Percentiles rank a stretch among this genome's conserved stretches.
Evolutionary conservation across 2,797 vertebrate genomes (phyloP).

Genomic region (Paedocypris micromegethes): DNA sequence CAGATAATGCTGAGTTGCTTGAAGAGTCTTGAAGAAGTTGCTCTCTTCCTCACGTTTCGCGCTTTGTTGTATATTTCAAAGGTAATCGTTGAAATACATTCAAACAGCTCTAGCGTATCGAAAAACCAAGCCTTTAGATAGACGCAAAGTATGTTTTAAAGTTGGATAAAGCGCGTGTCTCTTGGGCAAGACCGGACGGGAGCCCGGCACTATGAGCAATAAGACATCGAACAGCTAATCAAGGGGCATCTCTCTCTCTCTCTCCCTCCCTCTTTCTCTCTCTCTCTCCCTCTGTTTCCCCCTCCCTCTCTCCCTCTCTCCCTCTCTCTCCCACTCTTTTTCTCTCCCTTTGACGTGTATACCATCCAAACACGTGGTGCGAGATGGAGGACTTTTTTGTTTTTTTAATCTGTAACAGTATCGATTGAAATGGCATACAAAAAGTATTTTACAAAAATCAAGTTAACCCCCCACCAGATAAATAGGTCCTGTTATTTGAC

Average conservation of each 20-base stretch:
- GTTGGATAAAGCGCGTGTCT: constrained; percentile 12
- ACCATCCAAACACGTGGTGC: constrained; percentile 7
- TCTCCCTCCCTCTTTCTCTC: constrained; percentile 34
- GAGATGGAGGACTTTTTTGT: background rate
- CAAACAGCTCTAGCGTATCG: too few relatives aligned
- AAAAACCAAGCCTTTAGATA: too few relatives aligned
- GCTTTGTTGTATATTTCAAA: too few relatives aligned
- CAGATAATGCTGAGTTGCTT: background rate
- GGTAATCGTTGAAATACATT: too few relatives aligned
- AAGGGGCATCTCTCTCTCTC: constrained; percentile 21
- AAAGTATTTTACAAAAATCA: too few relatives aligned
- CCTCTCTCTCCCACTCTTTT: background rate
- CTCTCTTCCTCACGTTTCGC: background rate
- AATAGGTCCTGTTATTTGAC: too few relatives aligned
- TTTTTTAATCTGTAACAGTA: too few relatives aligned
- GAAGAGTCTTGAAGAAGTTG: background rate
- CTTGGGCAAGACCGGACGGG: constrained; percentile 18
- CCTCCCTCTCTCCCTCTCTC: constrained; percentile 26
- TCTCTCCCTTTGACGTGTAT: constrained; percentile 14
- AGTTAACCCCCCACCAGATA: too few relatives aligned
- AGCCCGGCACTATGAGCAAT: constrained; percentile 25
- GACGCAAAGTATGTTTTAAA: background rate
- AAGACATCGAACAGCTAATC: constrained; percentile 32
- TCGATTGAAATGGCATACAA: too few relatives aligned
- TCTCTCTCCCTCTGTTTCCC: constrained; percentile 31